Conservation (phyloP, 2,888 invertebrate genomes). For the Phorcus lineatus region DNA sequence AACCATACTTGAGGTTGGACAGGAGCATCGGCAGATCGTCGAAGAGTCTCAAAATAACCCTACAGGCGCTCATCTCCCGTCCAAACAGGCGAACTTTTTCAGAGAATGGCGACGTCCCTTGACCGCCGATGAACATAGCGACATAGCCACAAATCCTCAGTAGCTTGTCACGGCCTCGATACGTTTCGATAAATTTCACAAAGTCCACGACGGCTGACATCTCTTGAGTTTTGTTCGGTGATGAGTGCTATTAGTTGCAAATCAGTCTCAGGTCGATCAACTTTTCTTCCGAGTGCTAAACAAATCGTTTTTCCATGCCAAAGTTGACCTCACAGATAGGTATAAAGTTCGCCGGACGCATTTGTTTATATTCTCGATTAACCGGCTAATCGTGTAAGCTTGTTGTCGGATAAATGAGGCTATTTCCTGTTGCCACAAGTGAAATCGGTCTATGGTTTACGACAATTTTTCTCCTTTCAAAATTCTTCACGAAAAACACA, state of each 20-base stretch:
- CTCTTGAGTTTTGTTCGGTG: neutral
- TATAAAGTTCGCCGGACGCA: neutral
- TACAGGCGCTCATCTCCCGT: constrained; percentile 59
- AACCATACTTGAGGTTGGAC: constrained; percentile 84
- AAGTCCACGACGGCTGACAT: constrained; percentile 24
- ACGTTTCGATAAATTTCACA: constrained; percentile 80
- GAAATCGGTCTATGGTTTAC: too few relatives aligned
- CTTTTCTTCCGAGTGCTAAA: neutral
- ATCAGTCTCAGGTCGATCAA: too few relatives aligned
- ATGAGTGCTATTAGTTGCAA: neutral
- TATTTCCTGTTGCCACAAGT: too few relatives aligned
- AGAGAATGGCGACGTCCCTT: constrained; percentile 45
- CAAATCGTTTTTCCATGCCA: neutral
- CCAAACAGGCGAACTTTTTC: constrained; percentile 49
- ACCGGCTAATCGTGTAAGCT: neutral
- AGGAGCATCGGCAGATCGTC: constrained; percentile 90
- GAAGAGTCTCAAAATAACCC: constrained; percentile 87
- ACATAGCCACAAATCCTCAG: constrained; percentile 87
- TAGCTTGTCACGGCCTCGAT: constrained; percentile 89
- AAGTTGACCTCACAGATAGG: neutral
- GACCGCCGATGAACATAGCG: constrained; percentile 80
- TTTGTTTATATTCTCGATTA: neutral
- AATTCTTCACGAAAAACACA: too few relatives aligned
- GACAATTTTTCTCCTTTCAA: too few relatives aligned
- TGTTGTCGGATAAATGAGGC: neutral